Percentiles rank a stretch among this genome's conserved stretches.
Evolutionary conservation across 2,113 vertebrate genomes (phyloP).

Genomic region (Poecilia latipinna): DNA sequence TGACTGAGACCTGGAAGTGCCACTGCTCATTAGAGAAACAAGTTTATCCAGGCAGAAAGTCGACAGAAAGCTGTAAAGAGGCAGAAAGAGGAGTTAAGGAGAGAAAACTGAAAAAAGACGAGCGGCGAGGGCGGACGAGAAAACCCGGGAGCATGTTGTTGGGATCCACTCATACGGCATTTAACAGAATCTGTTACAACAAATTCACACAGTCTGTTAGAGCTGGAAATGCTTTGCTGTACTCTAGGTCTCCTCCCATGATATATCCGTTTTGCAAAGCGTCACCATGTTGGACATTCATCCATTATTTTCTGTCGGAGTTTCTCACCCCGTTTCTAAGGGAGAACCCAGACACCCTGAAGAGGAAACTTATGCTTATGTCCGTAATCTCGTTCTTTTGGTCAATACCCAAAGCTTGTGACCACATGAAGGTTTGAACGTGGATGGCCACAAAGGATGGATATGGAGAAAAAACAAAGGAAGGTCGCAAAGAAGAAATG

Average conservation of each 20-base stretch:
- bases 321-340: no score
- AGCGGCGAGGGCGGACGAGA: constrained; percentile 21
- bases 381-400: no score
- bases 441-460: no score
- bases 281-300: no score
- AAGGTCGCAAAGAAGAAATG: no score
- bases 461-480: no score
- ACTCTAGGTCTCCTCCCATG: not conserved
- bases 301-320: no score
- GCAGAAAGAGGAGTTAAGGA: constrained; percentile 10
- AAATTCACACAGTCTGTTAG: constrained; percentile 31
- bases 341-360: no score
- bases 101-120: constrained; percentile 11
- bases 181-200: constrained; percentile 38
- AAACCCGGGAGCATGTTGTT: constrained; percentile 19
- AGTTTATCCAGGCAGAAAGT: constrained; percentile 62
- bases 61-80: constrained; percentile 34
- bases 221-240: constrained; percentile 20
- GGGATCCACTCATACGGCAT: constrained; percentile 26
- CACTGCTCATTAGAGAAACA: constrained; percentile 67
- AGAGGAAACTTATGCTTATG: no score
- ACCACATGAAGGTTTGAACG: no score
- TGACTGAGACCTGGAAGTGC: constrained; percentile 66
- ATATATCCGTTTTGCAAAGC: not conserved
- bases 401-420: no score